Conservation (phyloP, 2,888 invertebrate genomes). For the Proisotoma minuta region DNA sequence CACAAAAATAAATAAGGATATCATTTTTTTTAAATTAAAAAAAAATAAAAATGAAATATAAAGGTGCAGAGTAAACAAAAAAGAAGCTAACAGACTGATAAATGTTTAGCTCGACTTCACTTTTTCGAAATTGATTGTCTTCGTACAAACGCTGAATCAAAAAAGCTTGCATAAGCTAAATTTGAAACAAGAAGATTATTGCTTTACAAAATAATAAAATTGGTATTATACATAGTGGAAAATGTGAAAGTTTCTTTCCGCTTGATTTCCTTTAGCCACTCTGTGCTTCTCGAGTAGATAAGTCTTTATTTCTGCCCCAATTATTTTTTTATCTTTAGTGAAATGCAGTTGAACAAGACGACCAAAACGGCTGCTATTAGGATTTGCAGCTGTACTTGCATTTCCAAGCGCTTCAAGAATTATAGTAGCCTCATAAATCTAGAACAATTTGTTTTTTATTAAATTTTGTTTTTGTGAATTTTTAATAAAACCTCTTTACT, state of each 20-base stretch:
- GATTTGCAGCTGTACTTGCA: conserved; percentile 40
- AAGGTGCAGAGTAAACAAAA: background rate
- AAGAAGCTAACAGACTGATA: too few species aligned
- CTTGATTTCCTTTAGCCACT: conserved; percentile 32
- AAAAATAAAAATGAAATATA: background rate
- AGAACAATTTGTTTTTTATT: background rate
- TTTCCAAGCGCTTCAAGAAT: conserved; percentile 35
- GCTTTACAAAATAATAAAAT: background rate
- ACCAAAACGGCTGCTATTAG: conserved; percentile 44
- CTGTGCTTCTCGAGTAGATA: conserved; percentile 43
- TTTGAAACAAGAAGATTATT: too few species aligned
- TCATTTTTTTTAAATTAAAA: too few species aligned
- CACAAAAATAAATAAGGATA: too few species aligned
- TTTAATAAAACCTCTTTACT: conserved; percentile 15
- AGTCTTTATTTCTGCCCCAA: conserved; percentile 41
- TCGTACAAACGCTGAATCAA: too few species aligned
- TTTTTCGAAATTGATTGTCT: too few species aligned
- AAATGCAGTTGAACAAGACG: conserved; percentile 39
- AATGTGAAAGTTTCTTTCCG: conserved; percentile 43
- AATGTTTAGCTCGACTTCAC: too few species aligned
- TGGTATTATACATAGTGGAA: conserved; percentile 38
- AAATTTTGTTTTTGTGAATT: background rate
- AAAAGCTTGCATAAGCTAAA: too few species aligned
- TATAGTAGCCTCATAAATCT: conserved; percentile 34
- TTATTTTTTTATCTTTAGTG: conserved; percentile 22